Evolutionary conservation across 2,113 vertebrate species (phyloP).

Genomic region (Corapipo altera): DNA sequence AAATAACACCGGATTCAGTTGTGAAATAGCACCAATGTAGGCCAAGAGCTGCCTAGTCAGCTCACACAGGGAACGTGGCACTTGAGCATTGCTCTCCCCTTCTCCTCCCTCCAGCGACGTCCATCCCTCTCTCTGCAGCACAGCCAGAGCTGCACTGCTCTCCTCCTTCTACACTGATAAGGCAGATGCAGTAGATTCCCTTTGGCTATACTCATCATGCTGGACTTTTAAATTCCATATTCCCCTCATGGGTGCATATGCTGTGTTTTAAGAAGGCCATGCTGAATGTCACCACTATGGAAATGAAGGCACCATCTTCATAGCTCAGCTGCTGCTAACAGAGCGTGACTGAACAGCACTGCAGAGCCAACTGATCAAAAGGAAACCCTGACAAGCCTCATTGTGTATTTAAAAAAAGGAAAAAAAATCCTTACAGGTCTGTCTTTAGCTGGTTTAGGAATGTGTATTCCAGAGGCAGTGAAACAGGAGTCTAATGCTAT

Average conservation of each 20-base stretch:
- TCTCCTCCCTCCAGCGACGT: no score
- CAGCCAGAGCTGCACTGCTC: not conserved
- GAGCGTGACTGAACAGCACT: not conserved
- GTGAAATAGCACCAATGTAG: not conserved
- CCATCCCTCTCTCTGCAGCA: not conserved
- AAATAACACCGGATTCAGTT: rapidly evolving
- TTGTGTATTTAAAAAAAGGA: not conserved
- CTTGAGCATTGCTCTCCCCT: rapidly evolving
- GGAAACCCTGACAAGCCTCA: not conserved
- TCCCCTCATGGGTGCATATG: not conserved
- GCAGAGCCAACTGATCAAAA: not conserved
- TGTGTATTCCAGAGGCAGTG: not conserved
- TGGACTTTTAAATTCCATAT: not conserved
- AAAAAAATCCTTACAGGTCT: not conserved
- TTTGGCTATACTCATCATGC: not conserved
- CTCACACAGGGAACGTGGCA: not conserved
- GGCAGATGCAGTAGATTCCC: not conserved
- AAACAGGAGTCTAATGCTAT: not conserved
- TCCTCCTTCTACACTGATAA: rapidly evolving
- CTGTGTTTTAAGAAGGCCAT: not conserved
- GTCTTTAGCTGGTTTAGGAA: not conserved
- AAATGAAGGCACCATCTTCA: not conserved
- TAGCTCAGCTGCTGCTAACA: not conserved
- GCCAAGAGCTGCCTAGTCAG: not conserved
- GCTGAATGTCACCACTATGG: not conserved